phyloP scores from a whole-genome alignment of 1,140 invertebrate genomes.

The Phymastichus coffea region DNA sequence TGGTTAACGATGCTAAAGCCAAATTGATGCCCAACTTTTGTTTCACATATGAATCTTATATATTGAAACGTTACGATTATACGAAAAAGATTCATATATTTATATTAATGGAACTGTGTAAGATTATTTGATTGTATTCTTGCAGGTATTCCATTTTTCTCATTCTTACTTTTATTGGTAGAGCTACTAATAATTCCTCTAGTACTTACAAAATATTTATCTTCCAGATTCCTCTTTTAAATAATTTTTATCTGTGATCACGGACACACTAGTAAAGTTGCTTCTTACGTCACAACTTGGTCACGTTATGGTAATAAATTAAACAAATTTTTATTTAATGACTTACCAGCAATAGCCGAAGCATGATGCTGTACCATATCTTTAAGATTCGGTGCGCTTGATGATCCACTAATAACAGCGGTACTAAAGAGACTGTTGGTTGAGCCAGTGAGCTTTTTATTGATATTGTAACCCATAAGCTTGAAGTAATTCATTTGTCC shows the following conservation, averaged over 20 bases:
- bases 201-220: too few species aligned
- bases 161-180: too few species aligned
- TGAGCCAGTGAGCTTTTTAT: constrained; percentile 71
- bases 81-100: background rate
- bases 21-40: too few species aligned
- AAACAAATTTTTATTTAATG: background rate
- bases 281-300: background rate
- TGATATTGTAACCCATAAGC: constrained; percentile 72
- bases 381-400: constrained; percentile 85
- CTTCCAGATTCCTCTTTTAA: too few species aligned
- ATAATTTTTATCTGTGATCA: too few species aligned
- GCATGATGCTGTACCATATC: constrained; percentile 77
- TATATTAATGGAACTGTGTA: too few species aligned
- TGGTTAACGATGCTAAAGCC: too few species aligned
- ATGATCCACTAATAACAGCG: constrained; percentile 90
- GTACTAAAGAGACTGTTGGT: constrained; percentile 86
- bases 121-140: too few species aligned
- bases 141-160: too few species aligned
- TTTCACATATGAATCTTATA: constrained; percentile 1
- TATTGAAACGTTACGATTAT: too few species aligned
- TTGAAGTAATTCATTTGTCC: constrained; percentile 90
- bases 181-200: too few species aligned
- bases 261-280: too few species aligned
- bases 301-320: background rate
- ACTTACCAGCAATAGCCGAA: constrained; percentile 70